Evolutionary conservation across 64 coral and sea anemone genomes (phyloP).

Genomic region (Porites australiensis): DNA sequence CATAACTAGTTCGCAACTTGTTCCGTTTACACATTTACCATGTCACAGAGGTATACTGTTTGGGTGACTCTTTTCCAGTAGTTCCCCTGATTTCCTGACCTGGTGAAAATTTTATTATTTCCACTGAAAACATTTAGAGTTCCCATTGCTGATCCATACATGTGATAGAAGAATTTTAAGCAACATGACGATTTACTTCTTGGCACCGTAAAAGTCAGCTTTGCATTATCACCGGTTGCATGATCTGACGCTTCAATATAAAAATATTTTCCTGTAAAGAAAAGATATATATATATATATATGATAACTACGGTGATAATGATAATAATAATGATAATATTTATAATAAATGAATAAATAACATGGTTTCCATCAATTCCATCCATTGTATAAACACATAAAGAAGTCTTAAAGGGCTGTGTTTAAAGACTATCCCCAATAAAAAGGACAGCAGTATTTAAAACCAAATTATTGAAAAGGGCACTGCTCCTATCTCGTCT

Average conservation of each 20-base stretch:
- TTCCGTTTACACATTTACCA: background rate
- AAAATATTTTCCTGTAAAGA: slow-evolving; percentile 4
- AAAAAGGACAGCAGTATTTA: no score
- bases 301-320: background rate
- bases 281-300: background rate
- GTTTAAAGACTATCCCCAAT: no score
- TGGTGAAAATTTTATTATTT: slow-evolving; percentile 41
- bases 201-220: background rate
- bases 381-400: no score
- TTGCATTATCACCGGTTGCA: background rate
- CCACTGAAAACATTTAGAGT: slow-evolving; percentile 21
- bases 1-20: no score
- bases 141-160: slow-evolving; percentile 37
- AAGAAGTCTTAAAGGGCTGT: no score
- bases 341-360: no score
- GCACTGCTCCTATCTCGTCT: no score
- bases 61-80: slow-evolving; percentile 5
- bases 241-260: slow-evolving; percentile 8
- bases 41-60: background rate
- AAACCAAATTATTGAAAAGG: no score
- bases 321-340: background rate
- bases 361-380: no score
- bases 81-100: slow-evolving; percentile 32
- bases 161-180: slow-evolving; percentile 54
- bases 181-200: background rate